Evolutionary conservation across 64 coral and sea anemone genomes (phyloP).

Genomic region (Platygyra sinensis): DNA sequence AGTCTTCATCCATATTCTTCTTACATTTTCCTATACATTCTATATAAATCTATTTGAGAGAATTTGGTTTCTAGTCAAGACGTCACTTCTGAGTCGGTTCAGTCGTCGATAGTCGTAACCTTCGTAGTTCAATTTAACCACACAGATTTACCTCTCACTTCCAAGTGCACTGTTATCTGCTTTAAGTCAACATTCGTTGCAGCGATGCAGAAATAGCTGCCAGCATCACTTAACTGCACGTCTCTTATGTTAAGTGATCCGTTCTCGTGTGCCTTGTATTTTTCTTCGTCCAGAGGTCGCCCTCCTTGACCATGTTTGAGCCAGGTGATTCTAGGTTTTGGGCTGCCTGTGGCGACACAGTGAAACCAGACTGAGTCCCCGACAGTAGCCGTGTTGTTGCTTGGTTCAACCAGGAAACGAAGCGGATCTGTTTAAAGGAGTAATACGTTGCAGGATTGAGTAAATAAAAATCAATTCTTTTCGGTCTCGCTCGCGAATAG

Average conservation of each 20-base stretch:
- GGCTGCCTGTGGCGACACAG: slow-evolving; percentile 32
- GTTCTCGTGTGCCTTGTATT: slow-evolving; percentile 3
- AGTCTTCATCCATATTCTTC: too few species aligned
- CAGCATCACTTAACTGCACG: neutral
- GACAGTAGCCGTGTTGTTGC: neutral
- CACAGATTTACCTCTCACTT: slow-evolving; percentile 13
- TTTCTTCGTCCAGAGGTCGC: slow-evolving; percentile 8
- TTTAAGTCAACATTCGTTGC: slow-evolving; percentile 9
- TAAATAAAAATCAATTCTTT: too few species aligned
- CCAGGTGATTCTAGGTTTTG: slow-evolving; percentile 30
- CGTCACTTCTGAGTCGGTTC: too few species aligned
- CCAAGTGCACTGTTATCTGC: slow-evolving; percentile 21
- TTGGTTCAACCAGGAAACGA: neutral
- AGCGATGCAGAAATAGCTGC: slow-evolving; percentile 16
- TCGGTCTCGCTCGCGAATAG: too few species aligned
- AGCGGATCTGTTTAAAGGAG: slow-evolving; percentile 14
- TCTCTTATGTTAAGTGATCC: slow-evolving; percentile 7
- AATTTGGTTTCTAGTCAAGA: too few species aligned
- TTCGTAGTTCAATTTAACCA: too few species aligned
- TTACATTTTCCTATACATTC: too few species aligned
- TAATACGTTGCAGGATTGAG: too few species aligned
- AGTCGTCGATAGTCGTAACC: too few species aligned
- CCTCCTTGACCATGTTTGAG: slow-evolving; percentile 15
- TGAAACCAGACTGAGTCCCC: slow-evolving; percentile 29
- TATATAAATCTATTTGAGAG: too few species aligned